Conservation (phyloP, 2,888 invertebrate genomes). For the Limnephilus rhombicus region DNA sequence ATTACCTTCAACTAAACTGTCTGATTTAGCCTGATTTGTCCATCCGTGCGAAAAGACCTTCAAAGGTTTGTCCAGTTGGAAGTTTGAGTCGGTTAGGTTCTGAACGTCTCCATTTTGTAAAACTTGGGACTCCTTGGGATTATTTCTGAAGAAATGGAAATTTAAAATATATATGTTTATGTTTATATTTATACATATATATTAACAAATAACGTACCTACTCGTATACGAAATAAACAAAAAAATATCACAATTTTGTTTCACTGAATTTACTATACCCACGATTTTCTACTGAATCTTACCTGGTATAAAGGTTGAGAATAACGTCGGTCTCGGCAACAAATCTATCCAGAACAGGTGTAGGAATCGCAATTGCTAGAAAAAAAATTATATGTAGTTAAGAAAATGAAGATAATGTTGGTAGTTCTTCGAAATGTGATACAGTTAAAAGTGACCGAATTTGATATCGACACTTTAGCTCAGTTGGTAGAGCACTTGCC, state of each 20-base stretch:
- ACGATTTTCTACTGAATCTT: conserved; percentile 61
- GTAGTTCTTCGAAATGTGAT: too few species aligned
- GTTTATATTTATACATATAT: too few species aligned
- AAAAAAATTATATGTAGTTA: too few species aligned
- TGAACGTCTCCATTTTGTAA: conserved; percentile 52
- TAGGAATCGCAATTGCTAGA: neutral
- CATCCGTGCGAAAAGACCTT: conserved; percentile 58
- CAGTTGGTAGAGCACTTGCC: too few species aligned
- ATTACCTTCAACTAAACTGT: conserved; percentile 71
- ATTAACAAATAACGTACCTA: too few species aligned
- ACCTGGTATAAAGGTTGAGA: conserved; percentile 73
- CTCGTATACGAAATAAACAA: neutral
- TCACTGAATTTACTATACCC: neutral
- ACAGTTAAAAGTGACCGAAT: too few species aligned
- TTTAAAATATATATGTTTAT: too few species aligned
- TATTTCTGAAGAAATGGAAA: conserved; percentile 42
- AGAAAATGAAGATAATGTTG: too few species aligned
- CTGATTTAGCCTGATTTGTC: neutral
- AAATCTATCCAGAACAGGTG: conserved; percentile 35
- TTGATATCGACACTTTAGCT: too few species aligned
- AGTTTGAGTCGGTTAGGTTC: conserved; percentile 43
- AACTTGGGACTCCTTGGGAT: conserved; percentile 41
- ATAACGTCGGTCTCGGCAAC: conserved; percentile 69
- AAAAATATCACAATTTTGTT: neutral
- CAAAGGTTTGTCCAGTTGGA: conserved; percentile 44